These are phyloP conservation scores for Patella caerulea DNA, from an alignment of 2,888 invertebrate genomes.

Conservation along the genomic window DNA sequence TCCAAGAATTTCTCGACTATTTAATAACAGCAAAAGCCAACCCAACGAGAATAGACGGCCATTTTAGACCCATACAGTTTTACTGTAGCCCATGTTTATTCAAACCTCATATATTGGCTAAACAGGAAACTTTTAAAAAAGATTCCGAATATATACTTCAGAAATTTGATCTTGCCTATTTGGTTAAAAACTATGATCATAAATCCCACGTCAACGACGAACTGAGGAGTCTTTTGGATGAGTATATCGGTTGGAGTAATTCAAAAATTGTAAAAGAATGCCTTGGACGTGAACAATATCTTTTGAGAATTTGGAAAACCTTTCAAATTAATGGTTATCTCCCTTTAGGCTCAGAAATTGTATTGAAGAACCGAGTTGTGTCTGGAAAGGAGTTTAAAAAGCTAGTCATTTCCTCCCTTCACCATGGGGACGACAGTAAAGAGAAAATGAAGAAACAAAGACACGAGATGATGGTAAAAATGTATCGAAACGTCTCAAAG, in stretches of 20 bases:
- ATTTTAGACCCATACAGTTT: constrained; percentile 48
- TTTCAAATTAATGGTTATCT: constrained; percentile 48
- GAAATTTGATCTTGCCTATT: constrained; percentile 30
- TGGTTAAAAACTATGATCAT: constrained; percentile 19
- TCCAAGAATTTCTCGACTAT: constrained; percentile 46
- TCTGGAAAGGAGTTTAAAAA: background rate
- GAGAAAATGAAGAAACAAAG: background rate
- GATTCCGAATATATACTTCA: constrained; percentile 39
- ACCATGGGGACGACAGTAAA: background rate
- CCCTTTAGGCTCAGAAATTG: constrained; percentile 22
- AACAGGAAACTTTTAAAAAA: constrained; percentile 43
- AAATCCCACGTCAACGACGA: constrained; percentile 32
- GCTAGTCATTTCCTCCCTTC: background rate
- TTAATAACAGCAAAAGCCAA: constrained; percentile 27
- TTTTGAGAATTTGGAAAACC: constrained; percentile 42
- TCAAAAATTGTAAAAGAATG: constrained; percentile 20
- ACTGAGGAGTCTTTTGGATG: constrained; percentile 31
- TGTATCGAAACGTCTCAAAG: constrained; percentile 4
- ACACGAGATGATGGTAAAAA: background rate
- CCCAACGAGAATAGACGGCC: constrained; percentile 37
- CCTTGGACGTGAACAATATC: constrained; percentile 23
- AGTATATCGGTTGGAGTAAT: constrained; percentile 36
- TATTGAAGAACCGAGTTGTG: background rate
- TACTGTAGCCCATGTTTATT: constrained; percentile 51
- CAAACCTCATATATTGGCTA: constrained; percentile 40